Evolutionary conservation across 2,113 vertebrate species (phyloP).

Genomic region (Elephas maximus): DNA sequence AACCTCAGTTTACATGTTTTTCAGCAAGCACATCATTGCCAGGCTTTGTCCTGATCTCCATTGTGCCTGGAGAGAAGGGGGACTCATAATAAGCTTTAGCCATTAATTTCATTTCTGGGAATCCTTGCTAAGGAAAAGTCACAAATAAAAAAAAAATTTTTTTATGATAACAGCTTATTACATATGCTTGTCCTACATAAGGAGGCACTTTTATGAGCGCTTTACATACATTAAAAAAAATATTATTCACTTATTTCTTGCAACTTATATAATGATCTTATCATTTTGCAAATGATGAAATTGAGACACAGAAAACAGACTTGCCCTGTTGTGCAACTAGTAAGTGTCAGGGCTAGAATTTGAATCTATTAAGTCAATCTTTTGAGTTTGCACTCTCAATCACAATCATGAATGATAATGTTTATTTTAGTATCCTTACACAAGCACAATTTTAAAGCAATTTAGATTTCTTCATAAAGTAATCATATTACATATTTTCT

Average conservation of each 20-base stretch:
- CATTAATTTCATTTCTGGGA: neutral
- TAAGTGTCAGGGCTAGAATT: neutral
- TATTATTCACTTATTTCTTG: neutral
- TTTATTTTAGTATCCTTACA: neutral
- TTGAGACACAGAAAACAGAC: neutral
- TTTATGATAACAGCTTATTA: neutral
- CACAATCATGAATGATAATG: neutral
- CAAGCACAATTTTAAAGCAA: neutral
- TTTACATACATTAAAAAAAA: neutral
- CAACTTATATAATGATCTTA: neutral
- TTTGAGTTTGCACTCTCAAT: neutral
- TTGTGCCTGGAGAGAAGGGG: slow-evolving; percentile 63
- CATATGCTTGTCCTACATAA: neutral
- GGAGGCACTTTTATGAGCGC: neutral
- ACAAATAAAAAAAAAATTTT: neutral
- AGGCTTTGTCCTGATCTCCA: neutral
- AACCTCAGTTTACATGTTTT: neutral
- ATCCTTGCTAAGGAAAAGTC: neutral
- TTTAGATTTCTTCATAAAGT: neutral
- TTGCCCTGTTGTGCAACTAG: neutral
- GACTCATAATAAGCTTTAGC: slow-evolving; percentile 8
- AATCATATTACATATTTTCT: neutral
- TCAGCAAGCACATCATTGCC: neutral
- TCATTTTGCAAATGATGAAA: neutral
- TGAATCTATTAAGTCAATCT: neutral